Evolutionary conservation across 2,888 invertebrate genomes (phyloP), one percentile per base, ranked within the genome.

Genomic region (Drosophila multiciliata): DNA sequence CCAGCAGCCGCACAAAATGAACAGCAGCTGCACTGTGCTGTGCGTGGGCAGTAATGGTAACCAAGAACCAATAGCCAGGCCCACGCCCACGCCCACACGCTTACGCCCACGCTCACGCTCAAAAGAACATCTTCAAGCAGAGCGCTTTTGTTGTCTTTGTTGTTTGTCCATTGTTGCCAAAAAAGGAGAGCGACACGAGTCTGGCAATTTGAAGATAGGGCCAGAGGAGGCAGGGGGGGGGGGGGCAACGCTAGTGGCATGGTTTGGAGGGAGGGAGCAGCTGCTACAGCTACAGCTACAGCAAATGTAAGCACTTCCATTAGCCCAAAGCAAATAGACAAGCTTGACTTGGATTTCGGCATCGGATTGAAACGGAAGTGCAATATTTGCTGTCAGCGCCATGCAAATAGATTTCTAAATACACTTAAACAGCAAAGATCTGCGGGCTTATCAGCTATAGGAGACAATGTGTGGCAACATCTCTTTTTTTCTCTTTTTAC

Each of bases 301-400:
- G 62, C 66, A 17, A 45, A 60, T 78, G 75, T 54, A 61, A 74
- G 57, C 73, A 66, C 72, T 84, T 87, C 87, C 85, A 85, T 85
- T 85, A 85, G 85, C 75, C 80, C 69, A 80, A 80, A 73, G 83
- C 82, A 87, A 85, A 85, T 75, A 87, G 85, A 87, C 87, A 87
- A 83, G 85, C 87, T 86, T 86, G 85, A 86, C 85, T 86, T 86
- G 87, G 78, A 83, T 86, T 85, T 85, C 85, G 75, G 60, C 74
- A 72, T 70, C 61, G 69, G 73, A 76, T 65, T 80, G 76, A 70
- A 83, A 78, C 83, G 86, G 86, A 86, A 86, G 86, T 86, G 87
- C 85, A 83, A 87, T 86, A 87, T 86, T 86, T 86, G 86, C 83
- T 68, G 81, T 64, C 70, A 80, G 75, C 59, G 73, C 78, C 75